Evolutionary conservation across 1,140 invertebrate species (phyloP).

Genomic region (Drosophila erecta): DNA sequence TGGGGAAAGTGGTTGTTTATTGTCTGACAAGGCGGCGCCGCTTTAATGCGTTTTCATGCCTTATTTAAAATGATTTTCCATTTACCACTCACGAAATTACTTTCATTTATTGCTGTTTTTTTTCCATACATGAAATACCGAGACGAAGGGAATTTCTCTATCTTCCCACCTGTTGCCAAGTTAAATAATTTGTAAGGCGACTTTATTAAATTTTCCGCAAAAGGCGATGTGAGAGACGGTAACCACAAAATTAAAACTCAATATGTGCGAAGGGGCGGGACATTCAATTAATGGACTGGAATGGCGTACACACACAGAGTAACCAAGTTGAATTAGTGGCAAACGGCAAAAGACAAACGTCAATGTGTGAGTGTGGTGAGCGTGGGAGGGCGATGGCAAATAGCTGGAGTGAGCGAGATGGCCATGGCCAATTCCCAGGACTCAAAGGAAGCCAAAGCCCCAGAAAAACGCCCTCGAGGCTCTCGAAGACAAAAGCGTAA

Average conservation of each 20-base stretch:
- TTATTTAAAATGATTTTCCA: conserved; percentile 80
- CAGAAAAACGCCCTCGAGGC: conserved; percentile 25
- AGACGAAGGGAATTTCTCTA: conserved; percentile 6
- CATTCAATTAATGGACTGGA: conserved; percentile 76
- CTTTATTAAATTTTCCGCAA: conserved; percentile 22
- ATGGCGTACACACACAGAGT: conserved; percentile 26
- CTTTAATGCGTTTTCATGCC: conserved; percentile 76
- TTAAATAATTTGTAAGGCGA: conserved; percentile 23
- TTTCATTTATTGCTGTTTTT: conserved; percentile 64
- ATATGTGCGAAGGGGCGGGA: conserved; percentile 38
- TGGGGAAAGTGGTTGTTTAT: conserved; percentile 45
- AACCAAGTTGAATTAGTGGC: conserved; percentile 54
- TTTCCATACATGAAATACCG: conserved; percentile 4
- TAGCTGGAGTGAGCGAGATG: neutral
- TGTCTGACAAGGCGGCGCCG: conserved; percentile 53
- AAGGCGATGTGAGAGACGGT: neutral
- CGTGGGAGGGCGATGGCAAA: neutral
- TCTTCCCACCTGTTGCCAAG: conserved; percentile 32
- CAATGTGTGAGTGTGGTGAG: conserved; percentile 21
- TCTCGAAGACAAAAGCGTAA: conserved; percentile 37
- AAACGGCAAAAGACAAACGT: conserved; percentile 63
- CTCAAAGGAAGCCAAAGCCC: conserved; percentile 37
- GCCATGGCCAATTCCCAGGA: conserved; percentile 20
- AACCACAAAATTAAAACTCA: conserved; percentile 53
- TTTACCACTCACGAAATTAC: conserved; percentile 67